Evolutionary conservation across 2,888 invertebrate genomes (phyloP), one percentile per base, ranked within the genome.

Genomic region (Andrena praecox): DNA sequence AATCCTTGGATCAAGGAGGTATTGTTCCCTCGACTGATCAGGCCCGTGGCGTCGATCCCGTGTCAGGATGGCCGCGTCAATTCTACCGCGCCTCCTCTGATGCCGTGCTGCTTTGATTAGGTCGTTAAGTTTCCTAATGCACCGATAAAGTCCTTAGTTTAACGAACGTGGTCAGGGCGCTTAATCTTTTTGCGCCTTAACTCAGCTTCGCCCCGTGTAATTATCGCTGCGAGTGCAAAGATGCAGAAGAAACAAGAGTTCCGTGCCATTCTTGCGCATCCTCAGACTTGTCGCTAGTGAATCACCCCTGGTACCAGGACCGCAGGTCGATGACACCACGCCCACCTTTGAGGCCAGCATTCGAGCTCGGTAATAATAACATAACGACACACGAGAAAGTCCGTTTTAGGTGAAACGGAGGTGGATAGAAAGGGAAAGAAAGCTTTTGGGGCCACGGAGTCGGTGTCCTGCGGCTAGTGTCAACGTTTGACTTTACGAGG

Each of bases 401-500:
- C 48, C 5, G 71, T 81, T 80, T 72, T 56, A 67, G 66, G 77
- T 63, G 78, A 78, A 73, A 81, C 70, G 74, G 50, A 76, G 67
- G 71, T 63, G 64, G 70, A 80, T 64, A 69, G 77, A 67, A 63
- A 59, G 42, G 69, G 81, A 80, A 66, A 77, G 73, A 72, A 75
- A 84, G 80, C 42, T 70, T 72, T 62, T 60, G 62, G 77, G 73
- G 62, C 75, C 62, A 73, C 73, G 77, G 77, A 85, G 85, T 77
- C 77, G 84, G 79, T 90, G 90, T 92, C 92, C 93, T 89, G 92
- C 90, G 89, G 93, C 90, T 92, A 92, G 92, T 93, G 93, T 93
- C 93, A 93, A 93, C 93, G 90, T 92, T 92, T 92, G 93, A 93
- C 90, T 93, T 93, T 93, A 93, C 93, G 93, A 93, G 93, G 91